Conservation (phyloP, 2,113 vertebrate species). For the Baryphthengus martii region DNA sequence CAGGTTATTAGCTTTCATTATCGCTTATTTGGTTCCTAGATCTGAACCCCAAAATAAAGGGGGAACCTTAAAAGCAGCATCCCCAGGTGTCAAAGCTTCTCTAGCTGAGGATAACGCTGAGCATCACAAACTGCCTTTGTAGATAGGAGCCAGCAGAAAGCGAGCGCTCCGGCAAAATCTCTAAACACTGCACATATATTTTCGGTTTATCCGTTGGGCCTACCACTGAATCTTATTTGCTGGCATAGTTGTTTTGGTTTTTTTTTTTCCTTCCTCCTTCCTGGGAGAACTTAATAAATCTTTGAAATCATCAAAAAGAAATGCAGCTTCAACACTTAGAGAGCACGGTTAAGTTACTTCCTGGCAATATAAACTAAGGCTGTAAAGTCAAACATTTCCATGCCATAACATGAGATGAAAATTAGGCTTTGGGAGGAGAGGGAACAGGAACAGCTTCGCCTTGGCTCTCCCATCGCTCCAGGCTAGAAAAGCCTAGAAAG, state of each 20-base stretch:
- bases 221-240: constrained; percentile 16
- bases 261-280: not conserved
- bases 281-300: constrained; percentile 53
- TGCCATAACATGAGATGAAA: not conserved
- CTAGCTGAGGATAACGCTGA: not conserved
- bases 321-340: constrained; percentile 42
- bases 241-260: not conserved
- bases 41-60: not conserved
- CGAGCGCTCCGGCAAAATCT: not conserved
- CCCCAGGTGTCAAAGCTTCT: fast-evolving
- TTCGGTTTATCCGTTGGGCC: not conserved
- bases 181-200: constrained; percentile 32
- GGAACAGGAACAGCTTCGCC: fast-evolving
- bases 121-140: fast-evolving
- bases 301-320: constrained; percentile 56
- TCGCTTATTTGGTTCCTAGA: not conserved
- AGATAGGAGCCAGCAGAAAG: not conserved
- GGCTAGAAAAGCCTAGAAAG: not conserved
- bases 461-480: fast-evolving
- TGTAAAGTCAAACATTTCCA: constrained; percentile 46
- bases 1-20: not conserved
- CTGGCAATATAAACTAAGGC: not conserved
- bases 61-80: not conserved
- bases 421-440: not conserved
- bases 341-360: constrained; percentile 27